Conservation (phyloP, 2,888 invertebrate species). For the Pyrrhia umbra region DNA sequence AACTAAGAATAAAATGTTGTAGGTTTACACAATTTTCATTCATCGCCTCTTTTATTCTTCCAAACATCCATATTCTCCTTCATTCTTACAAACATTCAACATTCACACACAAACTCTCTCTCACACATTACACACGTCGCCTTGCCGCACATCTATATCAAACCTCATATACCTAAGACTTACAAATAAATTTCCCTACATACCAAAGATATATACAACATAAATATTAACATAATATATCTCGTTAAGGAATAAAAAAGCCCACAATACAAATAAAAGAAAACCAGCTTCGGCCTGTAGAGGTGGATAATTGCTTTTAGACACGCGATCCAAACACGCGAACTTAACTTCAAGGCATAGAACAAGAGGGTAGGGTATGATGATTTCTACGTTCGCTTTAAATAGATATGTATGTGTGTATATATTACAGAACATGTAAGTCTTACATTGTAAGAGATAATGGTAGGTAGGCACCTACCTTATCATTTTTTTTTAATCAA, state of each 20-base stretch:
- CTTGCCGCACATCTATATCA: no score
- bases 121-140: no score
- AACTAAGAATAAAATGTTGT: no score
- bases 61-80: no score
- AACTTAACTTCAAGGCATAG: slow-evolving; percentile 49
- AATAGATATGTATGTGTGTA: slow-evolving; percentile 13
- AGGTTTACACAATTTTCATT: no score
- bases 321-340: slow-evolving; percentile 59
- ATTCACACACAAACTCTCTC: no score
- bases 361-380: slow-evolving; percentile 31
- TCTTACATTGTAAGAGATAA: no score
- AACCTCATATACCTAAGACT: neutral
- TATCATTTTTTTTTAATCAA: no score
- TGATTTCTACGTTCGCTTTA: no score
- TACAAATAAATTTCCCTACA: slow-evolving; percentile 17
- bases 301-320: slow-evolving; percentile 45
- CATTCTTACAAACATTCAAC: no score
- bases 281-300: slow-evolving; percentile 30
- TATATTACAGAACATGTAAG: neutral
- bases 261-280: slow-evolving; percentile 63
- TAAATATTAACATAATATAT: slow-evolving; percentile 66
- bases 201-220: slow-evolving; percentile 54
- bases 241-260: slow-evolving; percentile 39
- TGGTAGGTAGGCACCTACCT: no score
- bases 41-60: no score